Evolutionary conservation across 1,140 invertebrate genomes (phyloP).

Genomic region (Diorhabda elongata): DNA sequence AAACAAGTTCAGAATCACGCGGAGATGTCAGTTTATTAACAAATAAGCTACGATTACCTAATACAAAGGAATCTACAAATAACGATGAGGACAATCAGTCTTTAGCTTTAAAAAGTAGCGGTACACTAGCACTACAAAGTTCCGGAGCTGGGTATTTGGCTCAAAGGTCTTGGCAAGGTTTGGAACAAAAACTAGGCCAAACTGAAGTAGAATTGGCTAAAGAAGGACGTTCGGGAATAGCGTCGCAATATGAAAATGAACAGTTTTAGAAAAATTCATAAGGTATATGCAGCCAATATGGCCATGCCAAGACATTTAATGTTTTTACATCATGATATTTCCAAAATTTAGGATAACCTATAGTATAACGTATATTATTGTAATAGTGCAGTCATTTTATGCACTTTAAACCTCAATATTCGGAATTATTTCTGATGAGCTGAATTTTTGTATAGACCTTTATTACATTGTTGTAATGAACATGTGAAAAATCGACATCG

Average conservation of each 20-base stretch:
- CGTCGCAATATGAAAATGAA: conserved; percentile 51
- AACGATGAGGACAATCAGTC: conserved; percentile 34
- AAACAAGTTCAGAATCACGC: conserved; percentile 12
- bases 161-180: conserved; percentile 66
- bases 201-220: conserved; percentile 57
- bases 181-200: conserved; percentile 67
- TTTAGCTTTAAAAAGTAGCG: conserved; percentile 43
- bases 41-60: conserved; percentile 55
- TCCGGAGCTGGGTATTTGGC: conserved; percentile 56
- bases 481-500: too few species aligned
- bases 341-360: too few species aligned
- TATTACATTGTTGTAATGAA: too few species aligned
- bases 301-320: too few species aligned
- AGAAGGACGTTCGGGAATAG: conserved; percentile 63
- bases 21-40: conserved; percentile 68
- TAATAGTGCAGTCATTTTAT: too few species aligned
- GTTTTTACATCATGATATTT: too few species aligned
- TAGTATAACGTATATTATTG: too few species aligned
- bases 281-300: too few species aligned
- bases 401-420: too few species aligned
- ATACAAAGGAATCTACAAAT: conserved; percentile 39
- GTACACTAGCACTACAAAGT: conserved; percentile 49
- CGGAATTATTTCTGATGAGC: too few species aligned
- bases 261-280: conserved; percentile 12
- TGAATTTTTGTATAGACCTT: too few species aligned